Conservation (phyloP, 2,888 invertebrate genomes). For the Sinotaia quadrata region DNA sequence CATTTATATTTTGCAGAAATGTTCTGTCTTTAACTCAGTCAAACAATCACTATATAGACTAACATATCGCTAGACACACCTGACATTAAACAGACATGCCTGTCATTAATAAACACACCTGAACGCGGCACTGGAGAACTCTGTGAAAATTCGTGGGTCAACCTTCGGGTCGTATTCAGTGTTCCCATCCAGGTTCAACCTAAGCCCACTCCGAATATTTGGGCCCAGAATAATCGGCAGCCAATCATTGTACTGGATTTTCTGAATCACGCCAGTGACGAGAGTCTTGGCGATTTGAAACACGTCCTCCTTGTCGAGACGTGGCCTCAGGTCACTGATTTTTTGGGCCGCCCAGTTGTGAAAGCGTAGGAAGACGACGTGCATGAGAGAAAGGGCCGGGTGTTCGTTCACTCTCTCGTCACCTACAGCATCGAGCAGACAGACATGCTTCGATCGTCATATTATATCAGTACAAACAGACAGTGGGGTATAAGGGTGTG, state of each 20-base stretch:
- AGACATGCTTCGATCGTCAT: too few relatives aligned
- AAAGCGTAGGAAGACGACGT: conserved; percentile 43
- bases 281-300: conserved; percentile 81
- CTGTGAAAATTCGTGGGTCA: conserved; percentile 14
- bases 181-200: conserved; percentile 34
- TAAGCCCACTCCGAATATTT: conserved; percentile 30
- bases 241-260: conserved; percentile 59
- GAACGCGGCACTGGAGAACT: conserved; percentile 7
- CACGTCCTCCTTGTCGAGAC: conserved; percentile 33
- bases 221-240: conserved; percentile 79
- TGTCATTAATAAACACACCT: too few relatives aligned
- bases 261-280: conserved; percentile 59
- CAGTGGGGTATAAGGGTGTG: too few relatives aligned
- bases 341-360: conserved; percentile 45
- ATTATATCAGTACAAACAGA: too few relatives aligned
- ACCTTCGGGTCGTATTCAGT: not conserved
- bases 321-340: conserved; percentile 22
- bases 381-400: conserved; percentile 41
- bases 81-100: too few relatives aligned
- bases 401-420: conserved; percentile 50
- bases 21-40: too few relatives aligned
- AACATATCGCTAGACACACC: too few relatives aligned
- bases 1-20: too few relatives aligned
- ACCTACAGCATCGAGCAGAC: too few relatives aligned
- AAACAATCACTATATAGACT: too few relatives aligned